Conservation (phyloP, 2,888 invertebrate species). For the Dorcus hopei region DNA sequence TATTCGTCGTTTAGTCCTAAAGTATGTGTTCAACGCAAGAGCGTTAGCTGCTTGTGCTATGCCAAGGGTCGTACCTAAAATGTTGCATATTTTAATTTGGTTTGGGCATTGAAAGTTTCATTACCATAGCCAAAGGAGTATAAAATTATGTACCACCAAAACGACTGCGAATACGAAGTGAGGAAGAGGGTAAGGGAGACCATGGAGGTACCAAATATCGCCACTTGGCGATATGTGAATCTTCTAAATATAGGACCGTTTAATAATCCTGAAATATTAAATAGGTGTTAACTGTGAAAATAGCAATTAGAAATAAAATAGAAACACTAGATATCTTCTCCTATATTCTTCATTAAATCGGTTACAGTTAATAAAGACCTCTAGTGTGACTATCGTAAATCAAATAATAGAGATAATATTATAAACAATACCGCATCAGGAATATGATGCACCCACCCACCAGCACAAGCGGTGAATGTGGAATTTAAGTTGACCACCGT, state of each 20-base stretch:
- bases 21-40: constrained; percentile 71
- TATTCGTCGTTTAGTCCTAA: constrained; percentile 64
- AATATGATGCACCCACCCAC: constrained; percentile 47
- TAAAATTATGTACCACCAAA: constrained; percentile 60
- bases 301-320: background rate
- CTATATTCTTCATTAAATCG: background rate
- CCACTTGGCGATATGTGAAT: constrained; percentile 66
- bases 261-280: constrained; percentile 56
- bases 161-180: constrained; percentile 62
- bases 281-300: too few relatives aligned
- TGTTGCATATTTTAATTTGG: background rate
- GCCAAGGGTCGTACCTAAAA: constrained; percentile 62
- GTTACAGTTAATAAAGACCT: background rate
- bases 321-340: background rate
- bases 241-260: constrained; percentile 70
- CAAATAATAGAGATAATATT: too few relatives aligned
- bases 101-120: background rate
- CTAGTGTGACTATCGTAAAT: background rate
- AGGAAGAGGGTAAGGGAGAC: constrained; percentile 59
- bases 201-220: constrained; percentile 59
- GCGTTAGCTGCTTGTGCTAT: constrained; percentile 67
- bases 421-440: constrained; percentile 13
- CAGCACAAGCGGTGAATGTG: constrained; percentile 67
- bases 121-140: constrained; percentile 68
- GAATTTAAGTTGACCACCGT: constrained; percentile 70